Evolutionary conservation across 1,140 invertebrate species (phyloP).

Genomic region (Aphelenchoides avenae): DNA sequence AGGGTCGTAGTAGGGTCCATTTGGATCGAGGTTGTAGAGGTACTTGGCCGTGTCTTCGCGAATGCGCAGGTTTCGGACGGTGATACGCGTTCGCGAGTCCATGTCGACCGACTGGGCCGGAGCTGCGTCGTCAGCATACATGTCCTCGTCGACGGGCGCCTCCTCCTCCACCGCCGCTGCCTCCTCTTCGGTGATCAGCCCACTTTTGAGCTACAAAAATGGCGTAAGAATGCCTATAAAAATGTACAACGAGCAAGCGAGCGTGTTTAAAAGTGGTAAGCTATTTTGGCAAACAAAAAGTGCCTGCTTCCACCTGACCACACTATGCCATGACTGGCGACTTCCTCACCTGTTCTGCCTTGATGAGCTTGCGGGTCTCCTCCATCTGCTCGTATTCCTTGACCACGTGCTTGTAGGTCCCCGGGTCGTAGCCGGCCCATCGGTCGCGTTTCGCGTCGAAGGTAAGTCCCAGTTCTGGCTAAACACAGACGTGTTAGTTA

Average conservation of each 20-base stretch:
- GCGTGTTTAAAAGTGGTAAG: no score
- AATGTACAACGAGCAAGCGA: constrained; percentile 16
- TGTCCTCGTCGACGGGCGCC: constrained; percentile 62
- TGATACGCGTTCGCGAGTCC: constrained; percentile 96
- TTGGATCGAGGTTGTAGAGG: constrained; percentile 87
- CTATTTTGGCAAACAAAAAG: no score
- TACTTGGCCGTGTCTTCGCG: constrained; percentile 97
- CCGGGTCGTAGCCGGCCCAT: constrained; percentile 93
- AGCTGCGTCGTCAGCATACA: constrained; percentile 73
- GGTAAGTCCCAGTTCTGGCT: constrained; percentile 68
- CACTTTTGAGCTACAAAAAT: constrained; percentile 49
- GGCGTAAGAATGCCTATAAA: no score
- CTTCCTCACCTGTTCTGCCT: constrained; percentile 39
- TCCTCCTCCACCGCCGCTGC: constrained; percentile 56
- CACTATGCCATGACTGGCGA: background rate
- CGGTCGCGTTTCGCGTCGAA: constrained; percentile 77
- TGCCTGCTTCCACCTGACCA: background rate
- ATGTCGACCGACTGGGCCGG: constrained; percentile 72
- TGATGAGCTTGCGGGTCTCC: constrained; percentile 63
- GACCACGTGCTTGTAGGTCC: constrained; percentile 74
- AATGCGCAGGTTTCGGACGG: constrained; percentile 87
- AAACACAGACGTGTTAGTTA: no score
- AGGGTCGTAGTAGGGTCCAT: constrained; percentile 94
- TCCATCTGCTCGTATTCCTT: constrained; percentile 89
- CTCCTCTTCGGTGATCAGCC: constrained; percentile 16